Evolutionary conservation across 2,888 invertebrate species (phyloP), one percentile per base, ranked within the genome.

Genomic region (Stratiomys singularior): DNA sequence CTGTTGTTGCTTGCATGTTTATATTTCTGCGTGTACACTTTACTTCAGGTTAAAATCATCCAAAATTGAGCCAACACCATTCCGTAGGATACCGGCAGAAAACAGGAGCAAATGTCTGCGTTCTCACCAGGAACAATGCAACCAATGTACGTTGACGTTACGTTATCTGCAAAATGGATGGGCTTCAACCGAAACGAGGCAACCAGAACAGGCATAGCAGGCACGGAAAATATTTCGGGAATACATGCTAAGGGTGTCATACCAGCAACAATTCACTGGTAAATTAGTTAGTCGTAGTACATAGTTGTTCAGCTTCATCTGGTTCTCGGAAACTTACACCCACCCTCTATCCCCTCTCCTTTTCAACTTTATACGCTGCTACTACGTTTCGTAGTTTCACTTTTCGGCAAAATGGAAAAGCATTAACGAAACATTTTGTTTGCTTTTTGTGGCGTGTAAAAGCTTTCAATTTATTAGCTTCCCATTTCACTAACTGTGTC

Each of bases 401-500:
- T 37, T 60, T 60, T 25, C 27, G n/a, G 0, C 44, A 67, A 67
- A 67, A 23, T 44, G 71, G 71, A 47, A 71, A 71, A 21, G 71
- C 71, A 71, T 71, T 71, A 71, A 47, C 47, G 71, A 27, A 71
- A 27, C 30, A 72, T 72, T 72, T 72, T 72, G 72, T 56, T 72
- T 72, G 72, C 72, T 72, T 58, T 72, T 72, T 72, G 72, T 30
- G 72, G 72, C 72, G 27, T 72, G 72, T 72, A 56, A 56, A 72
- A 72, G 72, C 72, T 72, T 72, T 72, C 72, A 72, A 72, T 72
- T 72, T 72, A 72, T 72, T 72, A 72, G 72, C 72, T 58, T 72
- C 72, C 56, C 72, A 58, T 72, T 58, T 37, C 56, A 28, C 58
- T 30, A 28, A 28, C 27, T 52, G 15, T 15, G 52, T 18, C 15